Conservation (phyloP, 2,797 vertebrate species). For the Enteromius argenteus region DNA sequence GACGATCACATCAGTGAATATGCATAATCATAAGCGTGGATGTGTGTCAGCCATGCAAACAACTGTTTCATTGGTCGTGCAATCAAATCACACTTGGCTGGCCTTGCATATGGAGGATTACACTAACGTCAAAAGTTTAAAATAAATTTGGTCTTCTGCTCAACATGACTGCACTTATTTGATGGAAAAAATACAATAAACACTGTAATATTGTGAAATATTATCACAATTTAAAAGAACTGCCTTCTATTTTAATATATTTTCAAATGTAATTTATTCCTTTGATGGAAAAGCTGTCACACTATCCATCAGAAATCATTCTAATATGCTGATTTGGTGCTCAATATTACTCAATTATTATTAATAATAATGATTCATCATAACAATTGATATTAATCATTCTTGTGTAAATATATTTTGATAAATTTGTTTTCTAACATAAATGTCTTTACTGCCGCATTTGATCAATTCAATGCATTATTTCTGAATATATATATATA, state of each 20-base stretch:
- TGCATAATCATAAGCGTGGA: constrained; percentile 69
- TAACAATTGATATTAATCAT: neutral
- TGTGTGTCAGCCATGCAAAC: constrained; percentile 32
- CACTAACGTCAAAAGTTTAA: neutral
- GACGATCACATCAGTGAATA: constrained; percentile 76
- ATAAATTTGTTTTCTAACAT: too few relatives aligned
- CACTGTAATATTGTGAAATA: neutral
- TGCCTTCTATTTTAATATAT: neutral
- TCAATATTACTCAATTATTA: too few relatives aligned
- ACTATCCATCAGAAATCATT: neutral
- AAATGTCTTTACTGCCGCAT: neutral
- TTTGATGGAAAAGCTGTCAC: neutral
- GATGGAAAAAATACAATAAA: neutral
- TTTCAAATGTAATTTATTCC: neutral
- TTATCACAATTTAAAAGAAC: neutral
- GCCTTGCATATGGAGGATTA: neutral
- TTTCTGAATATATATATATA: neutral
- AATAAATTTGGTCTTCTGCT: neutral
- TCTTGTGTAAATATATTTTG: neutral
- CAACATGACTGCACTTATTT: neutral
- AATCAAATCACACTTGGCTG: neutral
- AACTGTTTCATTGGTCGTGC: neutral
- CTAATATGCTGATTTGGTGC: neutral
- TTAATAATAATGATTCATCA: too few relatives aligned
- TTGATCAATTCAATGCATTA: neutral